These are phyloP conservation scores for Microctonus aethiopoides DNA, from an alignment of 2,888 invertebrate species.

Conservation along the genomic window DNA sequence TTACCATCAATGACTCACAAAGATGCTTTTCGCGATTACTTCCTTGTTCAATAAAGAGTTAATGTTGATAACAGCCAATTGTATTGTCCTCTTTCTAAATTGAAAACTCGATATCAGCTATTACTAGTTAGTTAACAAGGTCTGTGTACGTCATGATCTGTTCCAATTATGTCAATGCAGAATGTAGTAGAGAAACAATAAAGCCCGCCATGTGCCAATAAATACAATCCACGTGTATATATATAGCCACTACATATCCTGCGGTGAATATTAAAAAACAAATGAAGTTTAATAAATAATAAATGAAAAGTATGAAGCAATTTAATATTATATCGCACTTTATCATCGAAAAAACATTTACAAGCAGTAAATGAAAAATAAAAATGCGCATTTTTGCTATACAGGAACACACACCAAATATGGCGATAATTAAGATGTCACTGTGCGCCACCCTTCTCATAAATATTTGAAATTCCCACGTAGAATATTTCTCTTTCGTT, in stretches of 20 bases:
- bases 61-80: no score
- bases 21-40: no score
- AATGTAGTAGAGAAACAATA: no score
- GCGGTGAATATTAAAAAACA: conserved; percentile 6
- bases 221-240: background rate
- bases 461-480: conserved; percentile 46
- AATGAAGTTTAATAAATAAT: background rate
- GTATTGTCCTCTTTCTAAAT: no score
- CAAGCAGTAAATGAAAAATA: background rate
- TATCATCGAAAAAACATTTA: conserved; percentile 4
- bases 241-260: conserved; percentile 1
- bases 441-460: conserved; percentile 37
- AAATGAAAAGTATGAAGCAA: background rate
- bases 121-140: no score
- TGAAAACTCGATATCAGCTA: no score
- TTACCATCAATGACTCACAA: no score
- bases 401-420: conserved; percentile 33
- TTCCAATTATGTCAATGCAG: no score
- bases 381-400: background rate
- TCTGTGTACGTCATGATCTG: no score
- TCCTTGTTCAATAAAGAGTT: no score
- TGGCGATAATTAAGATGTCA: conserved; percentile 47
- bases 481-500: conserved; percentile 37
- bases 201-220: background rate
- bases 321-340: background rate